Evolutionary conservation across 1,140 invertebrate genomes (phyloP).

Genomic region (Dufourea novaeangliae): DNA sequence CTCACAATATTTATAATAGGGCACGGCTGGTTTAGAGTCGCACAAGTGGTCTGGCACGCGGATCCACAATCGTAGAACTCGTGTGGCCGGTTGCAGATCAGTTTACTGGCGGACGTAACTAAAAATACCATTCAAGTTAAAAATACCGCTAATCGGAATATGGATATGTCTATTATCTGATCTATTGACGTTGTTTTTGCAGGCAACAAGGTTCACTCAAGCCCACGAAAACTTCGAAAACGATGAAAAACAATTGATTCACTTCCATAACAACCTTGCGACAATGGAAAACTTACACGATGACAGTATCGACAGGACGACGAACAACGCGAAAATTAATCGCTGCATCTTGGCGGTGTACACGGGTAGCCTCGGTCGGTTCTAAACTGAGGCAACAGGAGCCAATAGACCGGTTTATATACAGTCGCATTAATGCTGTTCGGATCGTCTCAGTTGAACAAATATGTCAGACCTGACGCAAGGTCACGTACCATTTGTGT

Average conservation of each 20-base stretch:
- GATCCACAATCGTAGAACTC: constrained; percentile 46
- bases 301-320: not conserved
- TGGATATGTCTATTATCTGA: not conserved
- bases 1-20: constrained; percentile 35
- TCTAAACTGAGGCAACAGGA: not conserved
- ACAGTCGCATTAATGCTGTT: not conserved
- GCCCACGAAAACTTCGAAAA: not conserved
- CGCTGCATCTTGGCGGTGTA: not conserved
- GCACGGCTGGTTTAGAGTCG: not conserved
- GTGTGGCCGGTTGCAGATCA: not conserved
- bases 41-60: constrained; percentile 39
- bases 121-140: not conserved
- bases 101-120: not conserved
- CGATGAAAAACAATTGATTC: not conserved
- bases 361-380: not conserved
- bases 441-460: not conserved
- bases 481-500: not conserved
- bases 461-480: not conserved
- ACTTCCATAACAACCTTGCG: not conserved
- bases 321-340: not conserved
- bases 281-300: constrained; percentile 22
- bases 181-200: too few species aligned
- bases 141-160: not conserved
- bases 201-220: too few species aligned
- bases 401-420: not conserved